Evolutionary conservation across 2,888 invertebrate species (phyloP), one percentile per base, ranked within the genome.

Genomic region (Lysandra bellargus): DNA sequence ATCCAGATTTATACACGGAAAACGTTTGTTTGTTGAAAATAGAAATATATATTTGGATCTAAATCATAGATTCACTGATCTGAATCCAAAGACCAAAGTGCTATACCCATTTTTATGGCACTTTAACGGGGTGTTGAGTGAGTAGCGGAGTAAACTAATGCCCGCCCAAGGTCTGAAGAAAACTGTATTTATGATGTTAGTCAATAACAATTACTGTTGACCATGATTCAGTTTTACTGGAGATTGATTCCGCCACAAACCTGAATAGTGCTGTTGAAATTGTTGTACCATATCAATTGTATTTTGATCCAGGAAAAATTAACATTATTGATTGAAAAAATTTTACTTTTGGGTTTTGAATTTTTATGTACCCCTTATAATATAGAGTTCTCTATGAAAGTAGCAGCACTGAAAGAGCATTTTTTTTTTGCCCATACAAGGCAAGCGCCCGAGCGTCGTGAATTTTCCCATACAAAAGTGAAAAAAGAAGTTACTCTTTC

Each of bases 111-210:
- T 76, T 75, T 76, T 57, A 76, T 57, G 53, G 76, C 53, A 57
- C 23, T 76, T 23, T 33, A 33, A 76, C 76, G 49, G 33, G 53
- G 76, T 76, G 76, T 76, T 76, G 76, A 76, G 76, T 17, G 30
- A 57, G 17, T 57, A 30, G 30, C 33, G 76, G 12, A 57, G 30
- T 76, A 57, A 17, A 57, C 12, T 76, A 76, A 76, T 76, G 76
- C 37, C 33, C 76, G 17, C 14, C 14, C 76, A 76, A 76, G 76
- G 76, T 57, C 76, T 53, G 14, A 23, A 12, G 49, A 53, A 57
- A 76, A 76, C 33, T 76, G 44, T 76, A 44, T 44, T 75, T 44
- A 57, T 53, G 44, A 75, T 30, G 75, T 44, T 69, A 69, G 33
- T 69, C 69, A 69, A 69, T 69, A 69, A 69, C 69, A 69, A 37